Percentiles rank a stretch among this genome's conserved stretches.
Evolutionary conservation across 2,888 invertebrate species (phyloP).

Genomic region (Arge pagana): DNA sequence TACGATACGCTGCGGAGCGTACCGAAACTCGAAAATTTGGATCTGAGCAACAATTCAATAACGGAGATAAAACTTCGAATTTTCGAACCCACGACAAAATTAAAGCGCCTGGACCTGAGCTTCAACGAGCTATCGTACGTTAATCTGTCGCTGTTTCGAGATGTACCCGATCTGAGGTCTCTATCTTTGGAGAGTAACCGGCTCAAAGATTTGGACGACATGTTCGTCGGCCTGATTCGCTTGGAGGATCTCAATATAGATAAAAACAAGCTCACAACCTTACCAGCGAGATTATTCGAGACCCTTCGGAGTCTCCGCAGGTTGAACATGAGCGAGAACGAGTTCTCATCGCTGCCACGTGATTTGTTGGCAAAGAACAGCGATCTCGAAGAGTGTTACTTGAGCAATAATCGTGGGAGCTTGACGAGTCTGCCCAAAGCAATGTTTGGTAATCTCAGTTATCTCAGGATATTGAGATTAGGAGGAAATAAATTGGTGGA

Average conservation of each 20-base stretch:
- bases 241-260: constrained; percentile 72
- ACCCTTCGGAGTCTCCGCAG: constrained; percentile 66
- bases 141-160: constrained; percentile 66
- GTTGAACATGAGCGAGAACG: constrained; percentile 72
- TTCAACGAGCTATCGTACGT: constrained; percentile 69
- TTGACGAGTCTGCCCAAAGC: constrained; percentile 64
- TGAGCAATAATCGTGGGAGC: constrained; percentile 51
- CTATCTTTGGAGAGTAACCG: constrained; percentile 74
- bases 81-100: constrained; percentile 41
- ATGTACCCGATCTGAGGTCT: constrained; percentile 64
- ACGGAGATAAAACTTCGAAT: constrained; percentile 33
- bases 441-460: constrained; percentile 66
- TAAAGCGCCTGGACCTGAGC: constrained; percentile 69
- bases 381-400: constrained; percentile 60
- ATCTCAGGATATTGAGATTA: constrained; percentile 64
- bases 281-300: constrained; percentile 68
- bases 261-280: constrained; percentile 67
- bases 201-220: constrained; percentile 66
- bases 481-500: constrained; percentile 63
- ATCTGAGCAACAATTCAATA: constrained; percentile 66
- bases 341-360: constrained; percentile 66
- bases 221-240: constrained; percentile 67
- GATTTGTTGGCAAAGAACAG: constrained; percentile 65
- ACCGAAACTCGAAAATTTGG: constrained; percentile 66
- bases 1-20: constrained; percentile 68